phyloP scores from a whole-genome alignment of 1,140 invertebrate species.

The Ericerus pela region DNA sequence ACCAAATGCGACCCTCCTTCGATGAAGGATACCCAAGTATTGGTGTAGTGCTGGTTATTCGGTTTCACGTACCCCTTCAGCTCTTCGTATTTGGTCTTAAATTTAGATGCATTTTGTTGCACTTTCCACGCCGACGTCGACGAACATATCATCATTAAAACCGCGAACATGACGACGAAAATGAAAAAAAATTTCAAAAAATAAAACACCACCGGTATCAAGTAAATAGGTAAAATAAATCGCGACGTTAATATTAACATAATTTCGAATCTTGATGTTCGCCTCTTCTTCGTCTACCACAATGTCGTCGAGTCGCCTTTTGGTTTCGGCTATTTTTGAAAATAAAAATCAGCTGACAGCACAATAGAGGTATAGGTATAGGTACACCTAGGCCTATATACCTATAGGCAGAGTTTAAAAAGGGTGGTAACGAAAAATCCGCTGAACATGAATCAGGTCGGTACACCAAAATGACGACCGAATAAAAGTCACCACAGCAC shows the following conservation, averaged over 20 bases:
- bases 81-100: not conserved
- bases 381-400: no score
- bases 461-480: no score
- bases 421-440: no score
- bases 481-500: no score
- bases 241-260: not conserved
- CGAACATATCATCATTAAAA: not conserved
- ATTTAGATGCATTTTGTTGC: not conserved
- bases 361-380: no score
- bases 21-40: not conserved
- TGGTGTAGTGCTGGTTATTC: not conserved
- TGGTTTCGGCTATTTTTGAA: no score
- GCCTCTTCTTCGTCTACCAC: no score
- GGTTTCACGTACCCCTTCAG: not conserved
- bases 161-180: not conserved
- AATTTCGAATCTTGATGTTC: not conserved
- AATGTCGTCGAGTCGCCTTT: no score
- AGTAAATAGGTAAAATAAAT: not conserved
- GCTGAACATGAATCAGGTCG: no score
- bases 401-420: no score
- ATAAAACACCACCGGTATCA: not conserved
- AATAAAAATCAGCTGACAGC: no score
- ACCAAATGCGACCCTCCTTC: not conserved
- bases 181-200: slow-evolving; percentile 1
- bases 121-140: not conserved